A percentile compares a stretch with the other conserved stretches of the same genome.
Evolutionary conservation across 1,140 invertebrate species (phyloP).

Genomic region (Lucilia sericata): DNA sequence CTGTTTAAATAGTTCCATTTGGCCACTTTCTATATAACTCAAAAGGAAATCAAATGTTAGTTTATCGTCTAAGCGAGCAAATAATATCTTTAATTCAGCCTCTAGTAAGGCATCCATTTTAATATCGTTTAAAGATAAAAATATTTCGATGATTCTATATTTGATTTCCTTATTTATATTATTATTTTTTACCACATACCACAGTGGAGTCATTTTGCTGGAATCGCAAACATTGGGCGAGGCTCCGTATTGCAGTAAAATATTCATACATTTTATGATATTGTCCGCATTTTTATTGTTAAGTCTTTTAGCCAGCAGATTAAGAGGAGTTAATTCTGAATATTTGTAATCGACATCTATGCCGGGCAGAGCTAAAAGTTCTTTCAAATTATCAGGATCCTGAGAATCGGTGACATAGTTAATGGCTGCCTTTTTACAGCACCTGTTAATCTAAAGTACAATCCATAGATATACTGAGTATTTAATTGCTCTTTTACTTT

Average conservation of each 20-base stretch:
- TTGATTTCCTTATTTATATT: conserved; percentile 64
- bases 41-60: too few species aligned
- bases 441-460: conserved; percentile 56
- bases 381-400: conserved; percentile 70
- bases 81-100: conserved; percentile 70
- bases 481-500: too few species aligned
- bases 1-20: conserved; percentile 72
- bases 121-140: conserved; percentile 69
- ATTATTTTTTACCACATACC: conserved; percentile 73
- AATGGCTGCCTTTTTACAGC: conserved; percentile 72
- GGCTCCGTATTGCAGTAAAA: conserved; percentile 72
- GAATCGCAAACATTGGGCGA: conserved; percentile 75
- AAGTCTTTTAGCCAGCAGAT: conserved; percentile 73
- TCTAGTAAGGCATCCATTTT: conserved; percentile 73
- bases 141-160: conserved; percentile 69
- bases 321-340: conserved; percentile 73
- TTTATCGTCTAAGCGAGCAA: conserved; percentile 70
- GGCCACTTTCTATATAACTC: too few species aligned
- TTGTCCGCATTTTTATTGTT: conserved; percentile 68
- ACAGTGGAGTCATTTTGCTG: conserved; percentile 73
- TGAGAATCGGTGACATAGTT: conserved; percentile 76
- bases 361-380: conserved; percentile 72
- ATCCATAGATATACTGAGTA: too few species aligned
- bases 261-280: conserved; percentile 68
- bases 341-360: conserved; percentile 71